These are phyloP conservation scores for Onychomys torridus DNA, from an alignment of 2,797 vertebrate genomes.

Conservation along the genomic window DNA sequence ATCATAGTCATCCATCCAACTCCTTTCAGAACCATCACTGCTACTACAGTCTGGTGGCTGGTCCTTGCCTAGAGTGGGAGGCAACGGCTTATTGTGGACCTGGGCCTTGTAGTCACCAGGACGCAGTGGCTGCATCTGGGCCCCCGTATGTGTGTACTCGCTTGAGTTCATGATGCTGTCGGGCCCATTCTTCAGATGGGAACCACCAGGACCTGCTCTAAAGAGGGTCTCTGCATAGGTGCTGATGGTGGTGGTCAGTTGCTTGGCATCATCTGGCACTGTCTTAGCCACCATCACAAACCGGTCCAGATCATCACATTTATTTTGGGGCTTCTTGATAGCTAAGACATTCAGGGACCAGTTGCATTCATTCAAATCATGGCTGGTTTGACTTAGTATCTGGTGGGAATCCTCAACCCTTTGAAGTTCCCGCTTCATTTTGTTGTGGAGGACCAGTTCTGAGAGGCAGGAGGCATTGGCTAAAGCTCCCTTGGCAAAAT, in stretches of 20 bases:
- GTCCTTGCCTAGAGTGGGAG: slow-evolving; percentile 84
- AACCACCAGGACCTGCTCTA: slow-evolving; percentile 84
- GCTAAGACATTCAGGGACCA: slow-evolving; percentile 93
- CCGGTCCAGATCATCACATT: slow-evolving; percentile 95
- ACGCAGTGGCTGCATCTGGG: slow-evolving; percentile 79
- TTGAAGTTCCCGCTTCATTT: slow-evolving; percentile 93
- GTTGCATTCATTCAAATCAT: slow-evolving; percentile 90
- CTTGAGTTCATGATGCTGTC: slow-evolving; percentile 77
- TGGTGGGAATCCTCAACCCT: slow-evolving; percentile 96
- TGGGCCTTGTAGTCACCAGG: slow-evolving; percentile 82
- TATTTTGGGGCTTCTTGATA: slow-evolving; percentile 90
- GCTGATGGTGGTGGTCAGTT: slow-evolving; percentile 93
- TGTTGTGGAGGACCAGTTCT: slow-evolving; percentile 91
- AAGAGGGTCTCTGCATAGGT: slow-evolving; percentile 93
- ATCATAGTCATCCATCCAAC: slow-evolving; percentile 99
- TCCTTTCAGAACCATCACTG: slow-evolving; percentile 94
- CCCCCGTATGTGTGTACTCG: slow-evolving; percentile 80
- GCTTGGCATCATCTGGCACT: slow-evolving; percentile 94
- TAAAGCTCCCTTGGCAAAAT: slow-evolving; percentile 91
- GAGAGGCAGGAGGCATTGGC: slow-evolving; percentile 91
- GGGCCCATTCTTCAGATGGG: slow-evolving; percentile 81
- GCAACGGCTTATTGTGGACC: slow-evolving; percentile 86
- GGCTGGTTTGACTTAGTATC: slow-evolving; percentile 94
- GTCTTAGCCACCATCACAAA: slow-evolving; percentile 96
- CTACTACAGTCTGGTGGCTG: slow-evolving; percentile 90